Evolutionary conservation across 2,797 vertebrate genomes (phyloP).

Genomic region (Acanthopagrus latus): DNA sequence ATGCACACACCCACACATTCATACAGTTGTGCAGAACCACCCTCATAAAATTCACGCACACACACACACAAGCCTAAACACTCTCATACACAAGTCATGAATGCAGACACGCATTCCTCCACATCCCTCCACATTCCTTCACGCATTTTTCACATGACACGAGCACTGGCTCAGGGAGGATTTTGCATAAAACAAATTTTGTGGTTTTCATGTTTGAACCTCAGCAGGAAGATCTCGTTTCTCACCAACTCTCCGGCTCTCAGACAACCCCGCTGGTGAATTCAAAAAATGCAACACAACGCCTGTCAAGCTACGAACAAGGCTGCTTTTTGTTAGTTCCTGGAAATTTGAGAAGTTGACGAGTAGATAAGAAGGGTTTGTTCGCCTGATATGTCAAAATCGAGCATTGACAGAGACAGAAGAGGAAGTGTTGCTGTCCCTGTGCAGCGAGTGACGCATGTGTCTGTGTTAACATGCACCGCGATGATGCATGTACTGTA

Average conservation of each 20-base stretch:
- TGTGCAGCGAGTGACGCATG: conserved; percentile 10
- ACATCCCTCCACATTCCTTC: not conserved
- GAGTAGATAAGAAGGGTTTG: not conserved
- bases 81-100: not conserved
- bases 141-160: not conserved
- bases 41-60: not conserved
- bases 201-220: conserved; percentile 32
- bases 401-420: not conserved
- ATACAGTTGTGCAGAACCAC: conserved; percentile 17
- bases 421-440: conserved; percentile 49
- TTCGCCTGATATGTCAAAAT: conserved; percentile 7
- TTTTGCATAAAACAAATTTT: conserved; percentile 22
- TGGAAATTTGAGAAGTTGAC: conserved; percentile 38
- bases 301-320: conserved; percentile 1
- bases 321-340: conserved; percentile 21
- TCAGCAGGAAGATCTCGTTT: conserved; percentile 13
- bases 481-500: conserved; percentile 1
- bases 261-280: conserved; percentile 9
- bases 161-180: not conserved
- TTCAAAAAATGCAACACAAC: conserved; percentile 14
- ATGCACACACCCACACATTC: conserved; percentile 17
- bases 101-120: not conserved
- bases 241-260: not conserved
- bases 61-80: conserved; percentile 5
- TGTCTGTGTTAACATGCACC: not conserved